These are phyloP conservation scores for Parapristionchus giblindavisi DNA, from an alignment of 2,888 invertebrate genomes.

Conservation along the genomic window DNA sequence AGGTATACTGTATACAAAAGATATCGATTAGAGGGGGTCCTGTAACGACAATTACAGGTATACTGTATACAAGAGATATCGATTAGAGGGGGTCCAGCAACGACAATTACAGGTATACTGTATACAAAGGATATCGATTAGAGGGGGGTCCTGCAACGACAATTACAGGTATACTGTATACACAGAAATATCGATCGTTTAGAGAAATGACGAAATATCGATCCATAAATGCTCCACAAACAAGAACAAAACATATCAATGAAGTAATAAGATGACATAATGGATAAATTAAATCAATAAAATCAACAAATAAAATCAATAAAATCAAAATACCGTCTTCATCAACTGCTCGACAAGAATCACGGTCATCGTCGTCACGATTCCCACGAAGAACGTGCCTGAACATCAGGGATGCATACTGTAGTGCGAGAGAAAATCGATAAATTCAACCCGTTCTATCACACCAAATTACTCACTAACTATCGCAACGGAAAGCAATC, in stretches of 20 bases:
- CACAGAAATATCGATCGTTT: neutral
- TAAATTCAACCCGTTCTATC: too few species aligned
- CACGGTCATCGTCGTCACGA: conserved; percentile 71
- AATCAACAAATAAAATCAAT: neutral
- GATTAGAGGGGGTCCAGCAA: conserved; percentile 55
- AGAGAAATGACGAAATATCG: neutral
- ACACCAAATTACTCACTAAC: too few species aligned
- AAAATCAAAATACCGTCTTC: conserved; percentile 42
- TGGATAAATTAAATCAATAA: neutral
- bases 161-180: neutral
- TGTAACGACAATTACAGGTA: too few species aligned
- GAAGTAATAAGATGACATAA: neutral
- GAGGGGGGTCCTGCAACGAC: conserved; percentile 52
- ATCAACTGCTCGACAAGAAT: conserved; percentile 61
- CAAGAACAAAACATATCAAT: neutral
- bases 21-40: too few species aligned
- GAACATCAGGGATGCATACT: too few species aligned
- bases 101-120: conserved; percentile 77
- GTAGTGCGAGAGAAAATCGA: too few species aligned
- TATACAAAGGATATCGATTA: conserved; percentile 80
- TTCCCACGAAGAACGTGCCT: conserved; percentile 83
- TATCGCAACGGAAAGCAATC: too few species aligned
- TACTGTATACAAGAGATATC: too few species aligned
- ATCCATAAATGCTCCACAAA: neutral
- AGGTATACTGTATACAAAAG: neutral